phyloP scores from a whole-genome alignment of 2,797 vertebrate species.

The Podarcis siculus region DNA sequence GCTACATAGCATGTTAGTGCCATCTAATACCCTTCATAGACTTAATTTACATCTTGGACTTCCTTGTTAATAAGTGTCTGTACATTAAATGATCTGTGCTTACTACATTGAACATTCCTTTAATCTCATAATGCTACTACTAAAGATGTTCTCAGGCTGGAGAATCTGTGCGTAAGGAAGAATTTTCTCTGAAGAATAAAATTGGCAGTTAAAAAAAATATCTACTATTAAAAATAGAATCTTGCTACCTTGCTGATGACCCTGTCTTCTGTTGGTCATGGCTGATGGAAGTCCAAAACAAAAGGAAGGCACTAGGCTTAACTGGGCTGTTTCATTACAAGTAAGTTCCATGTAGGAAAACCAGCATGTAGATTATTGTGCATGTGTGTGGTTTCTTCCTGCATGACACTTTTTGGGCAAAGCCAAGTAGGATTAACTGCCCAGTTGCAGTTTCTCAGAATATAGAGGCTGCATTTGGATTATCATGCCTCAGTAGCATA shows the following conservation, averaged over 20 bases:
- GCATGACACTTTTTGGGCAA: no score
- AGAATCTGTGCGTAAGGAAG: slow-evolving; percentile 79
- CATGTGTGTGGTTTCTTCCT: no score
- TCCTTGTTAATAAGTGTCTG: slow-evolving; percentile 78
- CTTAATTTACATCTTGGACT: slow-evolving; percentile 72
- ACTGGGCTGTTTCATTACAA: background rate
- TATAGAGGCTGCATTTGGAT: no score
- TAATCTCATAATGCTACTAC: slow-evolving; percentile 83
- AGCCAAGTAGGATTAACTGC: background rate
- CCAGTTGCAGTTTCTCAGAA: background rate
- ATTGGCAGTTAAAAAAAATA: slow-evolving; percentile 79
- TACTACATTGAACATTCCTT: slow-evolving; percentile 77
- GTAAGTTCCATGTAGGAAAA: background rate
- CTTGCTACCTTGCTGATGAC: background rate
- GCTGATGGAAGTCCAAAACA: no score
- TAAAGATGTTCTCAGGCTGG: slow-evolving; percentile 83
- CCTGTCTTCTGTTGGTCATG: no score
- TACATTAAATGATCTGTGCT: slow-evolving; percentile 83
- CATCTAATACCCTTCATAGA: slow-evolving; percentile 41
- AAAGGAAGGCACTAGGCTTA: no score
- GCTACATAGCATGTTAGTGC: slow-evolving; percentile 39
- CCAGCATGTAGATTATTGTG: background rate
- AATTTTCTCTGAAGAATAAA: slow-evolving; percentile 76
- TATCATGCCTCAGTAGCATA: no score
- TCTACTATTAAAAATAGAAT: slow-evolving; percentile 62